Evolutionary conservation across 2,797 vertebrate genomes (phyloP).

Genomic region (Enteromius argenteus): DNA sequence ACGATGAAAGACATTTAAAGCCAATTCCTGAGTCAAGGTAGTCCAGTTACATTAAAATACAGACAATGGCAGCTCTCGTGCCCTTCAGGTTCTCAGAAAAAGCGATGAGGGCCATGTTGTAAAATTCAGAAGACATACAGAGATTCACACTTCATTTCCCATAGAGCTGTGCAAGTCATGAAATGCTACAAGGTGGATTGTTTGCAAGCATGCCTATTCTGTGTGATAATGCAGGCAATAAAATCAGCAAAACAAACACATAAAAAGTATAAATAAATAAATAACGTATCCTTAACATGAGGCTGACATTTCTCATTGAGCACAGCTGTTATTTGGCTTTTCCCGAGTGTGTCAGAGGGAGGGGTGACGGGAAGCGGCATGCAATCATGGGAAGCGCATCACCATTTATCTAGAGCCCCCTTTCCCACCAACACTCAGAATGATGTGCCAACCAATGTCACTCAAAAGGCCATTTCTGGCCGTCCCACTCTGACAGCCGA

Average conservation of each 20-base stretch:
- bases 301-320: constrained; percentile 41
- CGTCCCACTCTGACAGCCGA: constrained; percentile 59
- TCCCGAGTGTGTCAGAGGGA: constrained; percentile 23
- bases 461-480: constrained; percentile 81
- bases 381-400: constrained; percentile 71
- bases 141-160: constrained; percentile 6
- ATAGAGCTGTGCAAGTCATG: background rate
- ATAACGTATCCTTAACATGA: constrained; percentile 4
- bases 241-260: constrained; percentile 21
- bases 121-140: constrained; percentile 5
- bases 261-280: no score
- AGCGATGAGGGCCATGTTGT: background rate
- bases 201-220: background rate
- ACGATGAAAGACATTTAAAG: constrained; percentile 60
- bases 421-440: constrained; percentile 70
- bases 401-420: constrained; percentile 74
- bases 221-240: constrained; percentile 2
- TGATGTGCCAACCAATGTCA: constrained; percentile 73
- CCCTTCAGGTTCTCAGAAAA: background rate
- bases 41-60: constrained; percentile 36
- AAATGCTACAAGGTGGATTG: background rate
- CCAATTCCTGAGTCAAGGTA: constrained; percentile 56
- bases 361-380: constrained; percentile 6
- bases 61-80: constrained; percentile 12
- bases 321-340: constrained; percentile 43